phyloP scores from a whole-genome alignment of 2,888 invertebrate genomes.

The Ommatoiulus sabulosus region DNA sequence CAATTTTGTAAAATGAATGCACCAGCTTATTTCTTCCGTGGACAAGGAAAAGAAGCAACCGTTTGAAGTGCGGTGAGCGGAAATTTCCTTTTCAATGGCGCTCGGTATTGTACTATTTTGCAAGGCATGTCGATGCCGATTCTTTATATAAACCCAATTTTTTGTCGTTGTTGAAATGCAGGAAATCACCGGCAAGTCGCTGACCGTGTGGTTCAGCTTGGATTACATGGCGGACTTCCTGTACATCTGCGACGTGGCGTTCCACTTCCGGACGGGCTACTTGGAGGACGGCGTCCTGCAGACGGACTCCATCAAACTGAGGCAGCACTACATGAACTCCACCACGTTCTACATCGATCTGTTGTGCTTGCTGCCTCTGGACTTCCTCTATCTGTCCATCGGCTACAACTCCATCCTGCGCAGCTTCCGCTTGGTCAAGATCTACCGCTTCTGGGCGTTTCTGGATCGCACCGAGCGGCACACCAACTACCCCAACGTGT shows the following conservation, averaged over 20 bases:
- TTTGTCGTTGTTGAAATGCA: slow-evolving; percentile 61
- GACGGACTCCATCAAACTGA: slow-evolving; percentile 91
- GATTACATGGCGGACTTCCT: slow-evolving; percentile 97
- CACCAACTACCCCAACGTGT: slow-evolving; percentile 98
- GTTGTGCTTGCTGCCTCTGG: slow-evolving; percentile 95
- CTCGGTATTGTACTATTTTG: no score
- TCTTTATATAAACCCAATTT: not conserved
- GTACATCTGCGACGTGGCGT: slow-evolving; percentile 94
- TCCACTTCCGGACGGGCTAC: slow-evolving; percentile 98
- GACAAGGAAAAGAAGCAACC: no score
- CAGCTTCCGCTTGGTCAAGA: slow-evolving; percentile 95
- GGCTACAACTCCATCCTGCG: slow-evolving; percentile 93
- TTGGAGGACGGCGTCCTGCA: slow-evolving; percentile 97
- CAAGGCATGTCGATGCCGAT: no score
- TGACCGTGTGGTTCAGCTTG: slow-evolving; percentile 95
- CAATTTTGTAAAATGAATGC: no score
- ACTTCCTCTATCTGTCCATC: slow-evolving; percentile 97
- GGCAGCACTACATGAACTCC: slow-evolving; percentile 97
- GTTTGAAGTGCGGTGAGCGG: no score
- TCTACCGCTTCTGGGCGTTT: slow-evolving; percentile 98
- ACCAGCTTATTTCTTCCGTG: no score
- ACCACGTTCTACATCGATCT: slow-evolving; percentile 99
- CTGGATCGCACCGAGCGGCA: slow-evolving; percentile 98
- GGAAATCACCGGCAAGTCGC: slow-evolving; percentile 76
- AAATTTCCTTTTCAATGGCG: no score